Evolutionary conservation across 2,888 invertebrate species (phyloP).

Genomic region (Aphodius sticticus): DNA sequence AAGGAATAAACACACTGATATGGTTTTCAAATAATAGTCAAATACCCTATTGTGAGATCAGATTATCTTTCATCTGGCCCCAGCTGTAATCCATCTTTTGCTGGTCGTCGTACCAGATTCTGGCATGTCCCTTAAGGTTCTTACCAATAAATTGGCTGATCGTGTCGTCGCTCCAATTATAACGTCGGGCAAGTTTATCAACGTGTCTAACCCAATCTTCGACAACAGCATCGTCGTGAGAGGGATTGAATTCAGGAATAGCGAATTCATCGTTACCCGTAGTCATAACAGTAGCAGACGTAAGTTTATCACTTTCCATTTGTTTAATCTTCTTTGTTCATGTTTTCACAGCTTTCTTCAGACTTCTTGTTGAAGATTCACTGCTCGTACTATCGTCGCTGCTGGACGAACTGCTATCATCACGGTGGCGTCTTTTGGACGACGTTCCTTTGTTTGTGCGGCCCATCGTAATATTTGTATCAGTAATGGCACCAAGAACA

Average conservation of each 20-base stretch:
- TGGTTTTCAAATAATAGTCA: no score
- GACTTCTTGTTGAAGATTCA: neutral
- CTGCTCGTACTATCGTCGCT: neutral
- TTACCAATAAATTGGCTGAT: conserved; percentile 31
- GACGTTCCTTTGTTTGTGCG: neutral
- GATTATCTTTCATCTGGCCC: conserved; percentile 31
- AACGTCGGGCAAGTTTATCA: conserved; percentile 31
- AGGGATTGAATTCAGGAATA: conserved; percentile 23
- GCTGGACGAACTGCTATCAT: neutral
- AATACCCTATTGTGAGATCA: conserved; percentile 38
- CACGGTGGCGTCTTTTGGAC: neutral
- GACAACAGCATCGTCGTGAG: conserved; percentile 13
- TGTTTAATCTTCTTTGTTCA: no score
- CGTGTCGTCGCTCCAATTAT: conserved; percentile 36
- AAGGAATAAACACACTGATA: no score
- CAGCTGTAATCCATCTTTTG: conserved; percentile 23
- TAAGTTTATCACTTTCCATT: no score
- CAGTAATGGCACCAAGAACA: neutral
- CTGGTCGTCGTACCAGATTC: conserved; percentile 38
- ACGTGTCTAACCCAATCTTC: conserved; percentile 24
- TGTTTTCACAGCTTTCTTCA: neutral
- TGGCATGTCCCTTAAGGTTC: conserved; percentile 35
- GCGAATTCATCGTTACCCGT: conserved; percentile 11
- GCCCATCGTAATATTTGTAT: neutral
- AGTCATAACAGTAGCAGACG: no score